These are phyloP conservation scores for Drosophila anceps DNA, from an alignment of 2,888 invertebrate genomes.

Conservation along the genomic window DNA sequence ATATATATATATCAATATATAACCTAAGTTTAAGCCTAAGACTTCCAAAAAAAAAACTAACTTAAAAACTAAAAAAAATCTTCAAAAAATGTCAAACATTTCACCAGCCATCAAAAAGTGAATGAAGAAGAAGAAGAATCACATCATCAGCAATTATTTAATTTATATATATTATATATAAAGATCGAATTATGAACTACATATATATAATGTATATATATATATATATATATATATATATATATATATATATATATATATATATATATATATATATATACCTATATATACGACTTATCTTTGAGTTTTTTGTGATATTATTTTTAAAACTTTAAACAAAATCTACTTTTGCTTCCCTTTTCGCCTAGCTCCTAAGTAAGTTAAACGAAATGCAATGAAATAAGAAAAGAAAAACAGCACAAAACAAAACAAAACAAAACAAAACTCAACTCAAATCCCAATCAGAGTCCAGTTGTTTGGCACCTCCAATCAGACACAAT, in stretches of 20 bases:
- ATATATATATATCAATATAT: slow-evolving; percentile 43
- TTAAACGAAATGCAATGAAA: slow-evolving; percentile 38
- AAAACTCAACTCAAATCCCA: slow-evolving; percentile 12
- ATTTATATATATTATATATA: slow-evolving; percentile 23
- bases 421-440: slow-evolving; percentile 7
- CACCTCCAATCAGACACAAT: background rate
- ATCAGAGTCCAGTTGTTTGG: background rate
- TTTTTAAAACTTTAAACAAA: slow-evolving; percentile 62
- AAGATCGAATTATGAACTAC: background rate
- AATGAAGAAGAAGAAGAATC: slow-evolving; percentile 11
- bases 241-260: too few species aligned
- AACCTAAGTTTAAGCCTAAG: slow-evolving; percentile 64
- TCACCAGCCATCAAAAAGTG: slow-evolving; percentile 30
- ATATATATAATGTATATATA: too few species aligned
- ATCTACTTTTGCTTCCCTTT: slow-evolving; percentile 64
- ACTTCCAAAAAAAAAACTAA: slow-evolving; percentile 40
- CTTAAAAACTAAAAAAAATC: slow-evolving; percentile 12
- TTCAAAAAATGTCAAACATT: slow-evolving; percentile 57
- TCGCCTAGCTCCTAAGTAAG: slow-evolving; percentile 42
- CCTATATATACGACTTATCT: slow-evolving; percentile 79
- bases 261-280: too few species aligned
- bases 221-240: slow-evolving; percentile 28
- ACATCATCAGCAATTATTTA: slow-evolving; percentile 34
- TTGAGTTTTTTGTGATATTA: slow-evolving; percentile 80
- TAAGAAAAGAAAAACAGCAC: background rate